Evolutionary conservation across 2,888 invertebrate species (phyloP).

Genomic region (Eulithis prunata): DNA sequence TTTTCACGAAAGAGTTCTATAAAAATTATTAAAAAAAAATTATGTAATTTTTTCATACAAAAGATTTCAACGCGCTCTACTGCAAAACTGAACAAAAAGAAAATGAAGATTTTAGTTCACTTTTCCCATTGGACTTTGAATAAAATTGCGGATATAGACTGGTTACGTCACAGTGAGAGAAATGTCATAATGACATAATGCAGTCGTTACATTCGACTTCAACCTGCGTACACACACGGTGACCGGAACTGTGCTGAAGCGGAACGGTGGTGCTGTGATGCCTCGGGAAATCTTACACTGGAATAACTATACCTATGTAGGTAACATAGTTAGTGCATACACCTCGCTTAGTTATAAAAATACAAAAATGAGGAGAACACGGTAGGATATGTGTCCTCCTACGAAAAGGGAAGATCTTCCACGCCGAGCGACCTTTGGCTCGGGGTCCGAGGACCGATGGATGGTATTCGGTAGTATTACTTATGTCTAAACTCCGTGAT

Average conservation of each 20-base stretch:
- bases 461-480: too few species aligned
- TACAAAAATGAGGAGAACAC: too few species aligned
- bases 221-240: constrained; percentile 4
- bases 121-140: constrained; percentile 4
- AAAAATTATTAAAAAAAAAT: neutral
- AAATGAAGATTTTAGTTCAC: neutral
- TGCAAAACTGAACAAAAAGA: neutral
- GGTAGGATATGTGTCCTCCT: too few species aligned
- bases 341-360: too few species aligned
- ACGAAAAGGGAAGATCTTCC: too few species aligned
- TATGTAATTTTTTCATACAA: constrained; percentile 5
- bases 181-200: constrained; percentile 33
- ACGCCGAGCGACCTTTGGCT: too few species aligned
- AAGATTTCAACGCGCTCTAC: constrained; percentile 10
- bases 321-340: too few species aligned
- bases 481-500: too few species aligned
- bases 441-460: too few species aligned
- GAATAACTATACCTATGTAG: too few species aligned
- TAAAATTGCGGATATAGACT: constrained; percentile 24
- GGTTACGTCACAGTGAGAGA: constrained; percentile 31
- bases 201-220: constrained; percentile 16
- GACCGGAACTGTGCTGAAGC: constrained; percentile 19
- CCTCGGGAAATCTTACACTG: neutral
- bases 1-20: too few species aligned
- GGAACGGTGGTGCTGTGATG: constrained; percentile 8